phyloP scores from a whole-genome alignment of 2,797 vertebrate genomes.

The Centroberyx gerrardi region DNA sequence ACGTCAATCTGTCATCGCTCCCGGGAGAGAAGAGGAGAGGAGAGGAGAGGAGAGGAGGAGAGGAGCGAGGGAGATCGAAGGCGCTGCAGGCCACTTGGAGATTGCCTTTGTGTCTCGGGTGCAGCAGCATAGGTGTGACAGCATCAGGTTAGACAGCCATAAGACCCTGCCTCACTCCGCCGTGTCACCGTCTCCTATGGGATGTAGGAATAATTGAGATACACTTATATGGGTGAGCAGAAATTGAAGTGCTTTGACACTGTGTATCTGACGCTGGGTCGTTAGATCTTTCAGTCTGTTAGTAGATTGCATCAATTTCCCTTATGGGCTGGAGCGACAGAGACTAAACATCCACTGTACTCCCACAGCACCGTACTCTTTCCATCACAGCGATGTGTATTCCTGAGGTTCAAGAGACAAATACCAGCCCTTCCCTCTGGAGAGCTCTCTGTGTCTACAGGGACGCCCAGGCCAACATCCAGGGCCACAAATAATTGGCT shows the following conservation, averaged over 20 bases:
- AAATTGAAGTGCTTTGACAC: constrained; percentile 1
- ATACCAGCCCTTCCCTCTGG: too few species aligned
- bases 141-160: constrained; percentile 3
- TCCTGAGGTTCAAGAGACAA: too few species aligned
- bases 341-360: neutral
- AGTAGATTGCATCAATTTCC: neutral
- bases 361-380: neutral
- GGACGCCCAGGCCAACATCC: too few species aligned
- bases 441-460: too few species aligned
- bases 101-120: constrained; percentile 35
- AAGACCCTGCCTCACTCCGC: neutral
- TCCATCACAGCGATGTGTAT: neutral
- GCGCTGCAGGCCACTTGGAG: constrained; percentile 12
- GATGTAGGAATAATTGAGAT: neutral
- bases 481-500: too few species aligned
- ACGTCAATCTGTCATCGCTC: constrained; percentile 64
- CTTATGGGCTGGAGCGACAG: neutral
- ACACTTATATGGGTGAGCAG: neutral
- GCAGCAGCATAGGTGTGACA: constrained; percentile 25
- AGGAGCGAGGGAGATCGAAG: constrained; percentile 48
- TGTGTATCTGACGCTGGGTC: constrained; percentile 4
- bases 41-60: neutral
- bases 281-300: constrained; percentile 5
- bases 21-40: constrained; percentile 14
- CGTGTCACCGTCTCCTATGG: constrained; percentile 3